Evolutionary conservation across 2,888 invertebrate species (phyloP).

Genomic region (Dasysyrphus albostriatus): DNA sequence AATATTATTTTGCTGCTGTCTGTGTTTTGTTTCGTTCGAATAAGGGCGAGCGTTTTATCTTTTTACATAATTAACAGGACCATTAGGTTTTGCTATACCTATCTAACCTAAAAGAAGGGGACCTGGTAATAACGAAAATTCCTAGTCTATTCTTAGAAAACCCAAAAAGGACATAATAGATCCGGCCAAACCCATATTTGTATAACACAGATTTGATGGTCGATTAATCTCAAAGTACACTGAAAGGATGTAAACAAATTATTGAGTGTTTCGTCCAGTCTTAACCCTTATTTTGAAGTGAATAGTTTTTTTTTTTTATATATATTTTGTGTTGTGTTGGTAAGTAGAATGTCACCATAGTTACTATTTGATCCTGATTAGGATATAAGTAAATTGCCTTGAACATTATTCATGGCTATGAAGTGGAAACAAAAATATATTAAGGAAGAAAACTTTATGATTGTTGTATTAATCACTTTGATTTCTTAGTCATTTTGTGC

Average conservation of each 20-base stretch:
- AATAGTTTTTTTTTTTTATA: background rate
- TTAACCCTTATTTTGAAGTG: background rate
- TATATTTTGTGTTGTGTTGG: background rate
- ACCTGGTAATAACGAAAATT: background rate
- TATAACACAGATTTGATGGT: constrained; percentile 46
- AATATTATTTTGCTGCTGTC: background rate
- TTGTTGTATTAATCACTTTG: background rate
- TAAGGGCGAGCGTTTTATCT: constrained; percentile 2
- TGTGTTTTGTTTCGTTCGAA: background rate
- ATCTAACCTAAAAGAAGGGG: background rate
- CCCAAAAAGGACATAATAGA: background rate
- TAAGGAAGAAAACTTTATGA: background rate
- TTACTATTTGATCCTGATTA: constrained; percentile 33
- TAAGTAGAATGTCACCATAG: constrained; percentile 5
- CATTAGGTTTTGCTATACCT: constrained; percentile 29
- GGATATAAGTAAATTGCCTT: constrained; percentile 52
- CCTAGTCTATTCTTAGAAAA: constrained; percentile 3
- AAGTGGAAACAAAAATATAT: constrained; percentile 42
- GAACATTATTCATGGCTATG: constrained; percentile 50
- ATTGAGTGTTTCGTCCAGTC: constrained; percentile 17
- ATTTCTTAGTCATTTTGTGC: background rate
- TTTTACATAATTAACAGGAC: constrained; percentile 47
- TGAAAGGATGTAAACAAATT: constrained; percentile 45
- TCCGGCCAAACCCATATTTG: background rate
- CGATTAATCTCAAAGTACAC: constrained; percentile 41